These are phyloP conservation scores for Lepus americanus DNA, from an alignment of 2,113 vertebrate species.

Conservation along the genomic window DNA sequence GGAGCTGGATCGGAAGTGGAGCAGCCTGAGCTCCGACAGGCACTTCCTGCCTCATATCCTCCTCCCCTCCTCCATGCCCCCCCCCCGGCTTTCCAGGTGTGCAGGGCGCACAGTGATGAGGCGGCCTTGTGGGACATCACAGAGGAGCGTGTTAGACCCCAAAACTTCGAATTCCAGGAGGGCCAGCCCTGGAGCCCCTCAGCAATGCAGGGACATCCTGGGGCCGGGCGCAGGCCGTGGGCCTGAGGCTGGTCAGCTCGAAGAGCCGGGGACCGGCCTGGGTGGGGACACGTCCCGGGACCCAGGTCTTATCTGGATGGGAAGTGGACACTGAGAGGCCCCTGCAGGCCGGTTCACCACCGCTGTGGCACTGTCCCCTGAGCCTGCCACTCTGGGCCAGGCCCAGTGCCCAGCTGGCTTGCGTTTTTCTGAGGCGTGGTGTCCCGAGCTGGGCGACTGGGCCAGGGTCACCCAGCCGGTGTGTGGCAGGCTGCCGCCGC, in stretches of 20 bases:
- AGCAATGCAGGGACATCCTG: not conserved
- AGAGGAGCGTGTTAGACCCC: not conserved
- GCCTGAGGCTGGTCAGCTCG: no score
- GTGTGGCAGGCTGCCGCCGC: not conserved
- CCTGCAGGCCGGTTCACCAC: no score
- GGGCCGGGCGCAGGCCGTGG: not conserved
- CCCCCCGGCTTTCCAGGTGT: not conserved
- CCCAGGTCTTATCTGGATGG: not conserved
- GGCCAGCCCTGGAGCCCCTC: not conserved
- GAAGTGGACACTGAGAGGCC: not conserved
- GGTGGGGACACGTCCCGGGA: not conserved
- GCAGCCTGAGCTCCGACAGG: no score
- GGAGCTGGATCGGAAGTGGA: no score
- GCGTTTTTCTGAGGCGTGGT: rapidly evolving
- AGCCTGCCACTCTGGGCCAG: not conserved
- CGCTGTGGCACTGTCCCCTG: not conserved
- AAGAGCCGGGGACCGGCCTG: not conserved
- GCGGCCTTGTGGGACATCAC: not conserved
- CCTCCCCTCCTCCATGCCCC: not conserved
- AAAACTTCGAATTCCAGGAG: no score
- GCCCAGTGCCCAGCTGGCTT: not conserved
- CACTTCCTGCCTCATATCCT: not conserved
- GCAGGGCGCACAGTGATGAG: not conserved
- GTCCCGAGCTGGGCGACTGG: not conserved
- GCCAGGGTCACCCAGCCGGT: not conserved